Evolutionary conservation across 2,113 vertebrate genomes (phyloP).

Genomic region (Spea multiplicata): DNA sequence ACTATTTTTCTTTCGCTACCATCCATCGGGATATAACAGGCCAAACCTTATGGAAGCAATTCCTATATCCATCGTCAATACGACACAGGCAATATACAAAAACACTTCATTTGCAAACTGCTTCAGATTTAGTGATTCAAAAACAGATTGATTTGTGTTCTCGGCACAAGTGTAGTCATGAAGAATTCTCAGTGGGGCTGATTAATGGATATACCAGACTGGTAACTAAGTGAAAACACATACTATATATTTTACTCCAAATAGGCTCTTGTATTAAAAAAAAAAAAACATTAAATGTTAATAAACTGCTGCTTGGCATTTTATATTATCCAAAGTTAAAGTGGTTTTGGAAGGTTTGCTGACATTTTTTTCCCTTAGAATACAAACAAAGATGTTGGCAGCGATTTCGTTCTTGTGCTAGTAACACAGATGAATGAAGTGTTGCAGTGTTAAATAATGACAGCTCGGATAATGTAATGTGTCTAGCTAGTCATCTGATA

Average conservation of each 20-base stretch:
- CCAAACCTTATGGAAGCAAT: conserved; percentile 37
- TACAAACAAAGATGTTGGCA: background rate
- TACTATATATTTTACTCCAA: background rate
- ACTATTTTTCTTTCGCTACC: too few species aligned
- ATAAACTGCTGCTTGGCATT: conserved; percentile 22
- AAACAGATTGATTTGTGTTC: conserved; percentile 40
- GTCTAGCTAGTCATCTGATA: background rate
- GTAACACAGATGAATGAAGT: background rate
- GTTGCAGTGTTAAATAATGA: background rate
- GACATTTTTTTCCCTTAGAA: background rate
- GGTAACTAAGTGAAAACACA: conserved; percentile 14
- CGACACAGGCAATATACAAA: conserved; percentile 34
- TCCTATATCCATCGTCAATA: conserved; percentile 34
- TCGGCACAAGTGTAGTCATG: conserved; percentile 6
- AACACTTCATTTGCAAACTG: conserved; percentile 37
- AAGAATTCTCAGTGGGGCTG: conserved; percentile 23
- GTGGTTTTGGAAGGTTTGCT: conserved; percentile 1
- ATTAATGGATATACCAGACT: conserved; percentile 35
- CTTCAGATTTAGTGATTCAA: conserved; percentile 16
- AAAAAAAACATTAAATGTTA: background rate
- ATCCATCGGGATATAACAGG: conserved; percentile 4
- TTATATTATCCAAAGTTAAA: conserved; percentile 6
- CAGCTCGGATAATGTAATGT: background rate
- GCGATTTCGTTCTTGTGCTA: background rate
- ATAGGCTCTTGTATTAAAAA: conserved; percentile 1